These are phyloP conservation scores for Ochotona curzoniae DNA, from an alignment of 2,113 vertebrate genomes.

Conservation along the genomic window DNA sequence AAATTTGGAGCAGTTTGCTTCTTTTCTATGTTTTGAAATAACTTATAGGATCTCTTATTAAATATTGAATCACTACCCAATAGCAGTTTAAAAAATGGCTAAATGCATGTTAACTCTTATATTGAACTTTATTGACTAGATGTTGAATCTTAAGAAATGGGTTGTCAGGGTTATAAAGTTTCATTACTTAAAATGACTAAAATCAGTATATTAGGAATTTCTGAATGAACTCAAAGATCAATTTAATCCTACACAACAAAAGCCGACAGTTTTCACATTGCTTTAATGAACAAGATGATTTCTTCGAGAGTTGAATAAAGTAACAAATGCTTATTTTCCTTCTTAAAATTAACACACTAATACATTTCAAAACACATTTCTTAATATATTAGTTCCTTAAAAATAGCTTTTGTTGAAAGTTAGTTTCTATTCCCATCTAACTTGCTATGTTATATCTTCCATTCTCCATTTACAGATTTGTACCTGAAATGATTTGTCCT, in stretches of 20 bases:
- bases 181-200: background rate
- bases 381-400: background rate
- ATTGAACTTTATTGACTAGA: background rate
- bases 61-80: background rate
- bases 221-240: background rate
- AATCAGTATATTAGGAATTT: background rate
- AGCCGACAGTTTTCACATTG: background rate
- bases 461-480: background rate
- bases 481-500: background rate
- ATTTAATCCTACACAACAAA: background rate
- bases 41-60: background rate
- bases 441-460: background rate
- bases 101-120: background rate
- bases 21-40: too few relatives aligned
- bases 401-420: background rate
- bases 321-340: slow-evolving; percentile 21
- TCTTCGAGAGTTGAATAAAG: background rate
- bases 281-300: slow-evolving; percentile 18
- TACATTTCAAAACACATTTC: background rate
- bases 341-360: background rate
- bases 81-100: background rate
- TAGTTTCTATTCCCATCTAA: background rate
- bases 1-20: too few relatives aligned
- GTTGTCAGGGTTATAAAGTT: background rate
- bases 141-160: background rate